Base-by-base conservation (phyloP, 2,888 invertebrate species). In the Ormyrus thymus region DNA sequence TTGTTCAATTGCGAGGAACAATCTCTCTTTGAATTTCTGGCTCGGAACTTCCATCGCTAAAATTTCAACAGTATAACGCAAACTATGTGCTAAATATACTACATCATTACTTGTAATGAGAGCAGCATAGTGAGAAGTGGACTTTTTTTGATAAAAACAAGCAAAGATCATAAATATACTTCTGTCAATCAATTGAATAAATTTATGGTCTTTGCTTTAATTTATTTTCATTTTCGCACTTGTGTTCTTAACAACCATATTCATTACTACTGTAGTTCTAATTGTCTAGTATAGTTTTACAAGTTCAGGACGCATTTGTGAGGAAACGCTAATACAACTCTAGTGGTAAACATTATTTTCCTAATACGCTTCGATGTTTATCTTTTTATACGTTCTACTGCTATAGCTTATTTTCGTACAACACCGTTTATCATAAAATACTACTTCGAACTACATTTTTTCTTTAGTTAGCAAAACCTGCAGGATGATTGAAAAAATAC, bases 281-380 rank as follows among this genome's bases (percentile, higher is more conserved):
- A 29, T 55, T 55, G 55, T 55, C 13, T n/a, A 55, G 55, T 13
- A 11, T n/a, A 11, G 11, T 55, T 55, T 29, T 29, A 29, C 29
- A 29, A 65, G 9, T 72, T 53, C 11, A 72, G 53, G 10, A 72
- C 62, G 51, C 51, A 45, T 68, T 68, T 53, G 6, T 46, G 3
- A 66, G 50, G 29, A 58, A 76, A 58, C 62, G 69, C 50, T 29
- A 15, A 45, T n/a, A 10, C 69, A 76, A 76, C 55, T 69, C 61
- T 69, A 69, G 56, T 56, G 68, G 45, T 10, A 56, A 69, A 43
- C 13, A 43, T 45, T 46, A 62, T 65, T 7, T 43, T 13, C 6
- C 15, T 1, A 50, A 62, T 29, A 29, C 29, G 46, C 43, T 55
- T 65, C 29, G 58, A n/a, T 64, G 10, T 68, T 68, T 51, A 29